Base-by-base conservation (phyloP, 2,113 vertebrate species). In the Naja naja region DNA sequence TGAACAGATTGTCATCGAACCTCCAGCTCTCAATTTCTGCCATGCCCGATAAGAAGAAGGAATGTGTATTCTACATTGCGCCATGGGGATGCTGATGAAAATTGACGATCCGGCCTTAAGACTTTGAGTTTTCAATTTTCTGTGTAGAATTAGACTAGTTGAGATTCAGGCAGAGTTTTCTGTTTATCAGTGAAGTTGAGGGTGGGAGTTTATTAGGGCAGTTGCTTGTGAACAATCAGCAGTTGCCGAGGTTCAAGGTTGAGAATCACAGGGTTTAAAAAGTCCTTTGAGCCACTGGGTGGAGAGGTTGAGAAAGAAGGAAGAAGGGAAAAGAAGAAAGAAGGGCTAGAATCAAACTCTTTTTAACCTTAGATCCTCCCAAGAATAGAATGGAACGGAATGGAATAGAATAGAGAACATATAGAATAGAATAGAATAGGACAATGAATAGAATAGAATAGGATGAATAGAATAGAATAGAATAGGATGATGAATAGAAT, bases 1-100 rank as follows among this genome's bases (percentile, higher is more conserved):
- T n/a, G 91, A 81, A 94, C 53, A 94, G 93, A 53, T 69, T 95
- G 90, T 95, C 54, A 91, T 34, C 92, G 89, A 91, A 89, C 86
- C 91, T 56, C 53, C 39, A 85, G 5, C 5, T 58, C 34, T 81
- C n/a, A 60, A 53, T 86, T 91, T 91, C 18, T 45, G 49, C n/a
- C 43, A 1, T 39, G 23, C 34, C 54, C 53, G 18, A 14, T 18
- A 53, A 45, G 64, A 18, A 18, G 47, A 85, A 27, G 39, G 27
- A 6, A 30, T n/a, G 6, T 55, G 64, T 45, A 43, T 20, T 7
- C 22, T 25, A 8, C 69, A 45, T n/a, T 11, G 16, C 45, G 18
- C 87, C 53, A 22, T 49, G 9, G 30, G 69, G 43, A 90, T 74
- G 55, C 52, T 58, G 43, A 56, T 22, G 18, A 58, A 85, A 89